These are phyloP conservation scores for Phengaris alcon DNA, from an alignment of 2,888 invertebrate genomes.

Conservation along the genomic window DNA sequence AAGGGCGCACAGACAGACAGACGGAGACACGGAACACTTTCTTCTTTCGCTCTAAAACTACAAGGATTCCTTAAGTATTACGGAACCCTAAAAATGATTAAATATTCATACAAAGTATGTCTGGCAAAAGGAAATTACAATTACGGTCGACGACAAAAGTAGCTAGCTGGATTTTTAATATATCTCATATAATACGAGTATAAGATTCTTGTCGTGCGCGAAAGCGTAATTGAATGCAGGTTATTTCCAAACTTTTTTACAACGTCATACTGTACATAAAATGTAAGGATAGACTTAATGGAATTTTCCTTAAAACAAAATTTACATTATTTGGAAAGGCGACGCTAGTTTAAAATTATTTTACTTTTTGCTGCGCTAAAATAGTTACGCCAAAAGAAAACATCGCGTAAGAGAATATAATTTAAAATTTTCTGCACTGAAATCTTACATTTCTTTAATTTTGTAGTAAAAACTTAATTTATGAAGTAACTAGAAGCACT, in stretches of 20 bases:
- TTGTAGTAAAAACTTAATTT: constrained; percentile 10
- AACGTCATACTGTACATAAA: neutral
- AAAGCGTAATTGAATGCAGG: too few relatives aligned
- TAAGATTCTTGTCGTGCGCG: too few relatives aligned
- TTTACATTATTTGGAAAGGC: neutral
- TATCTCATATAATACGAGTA: too few relatives aligned
- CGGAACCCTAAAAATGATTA: too few relatives aligned
- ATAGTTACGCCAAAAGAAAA: neutral
- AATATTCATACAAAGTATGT: too few relatives aligned
- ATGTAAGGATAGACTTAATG: neutral
- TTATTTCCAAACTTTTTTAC: neutral
- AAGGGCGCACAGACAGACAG: too few relatives aligned
- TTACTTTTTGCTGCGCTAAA: constrained; percentile 2
- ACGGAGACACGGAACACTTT: too few relatives aligned
- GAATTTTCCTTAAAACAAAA: constrained; percentile 1
- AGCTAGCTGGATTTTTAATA: too few relatives aligned
- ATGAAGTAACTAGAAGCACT: constrained; percentile 9
- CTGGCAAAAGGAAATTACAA: too few relatives aligned
- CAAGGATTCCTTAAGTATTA: too few relatives aligned
- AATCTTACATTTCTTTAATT: constrained; percentile 12
- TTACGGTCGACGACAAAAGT: too few relatives aligned
- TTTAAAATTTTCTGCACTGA: constrained; percentile 8
- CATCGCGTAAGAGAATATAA: constrained; percentile 6
- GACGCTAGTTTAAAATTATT: neutral
- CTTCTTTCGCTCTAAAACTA: too few relatives aligned